Evolutionary conservation across 2,888 invertebrate genomes (phyloP).

Genomic region (Scelioninae gen. 1): DNA sequence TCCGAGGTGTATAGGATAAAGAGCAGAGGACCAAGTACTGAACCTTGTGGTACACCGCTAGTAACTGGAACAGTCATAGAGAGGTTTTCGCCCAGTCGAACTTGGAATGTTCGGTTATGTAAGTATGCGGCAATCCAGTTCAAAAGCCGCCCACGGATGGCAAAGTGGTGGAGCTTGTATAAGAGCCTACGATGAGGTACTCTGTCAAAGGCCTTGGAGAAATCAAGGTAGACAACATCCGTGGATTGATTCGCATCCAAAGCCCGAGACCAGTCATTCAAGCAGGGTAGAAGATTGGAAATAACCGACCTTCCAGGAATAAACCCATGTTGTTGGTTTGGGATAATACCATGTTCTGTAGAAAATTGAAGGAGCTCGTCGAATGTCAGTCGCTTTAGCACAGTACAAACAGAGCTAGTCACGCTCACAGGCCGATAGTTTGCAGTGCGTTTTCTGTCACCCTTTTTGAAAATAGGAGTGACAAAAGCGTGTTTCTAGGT

Average conservation of each 20-base stretch:
- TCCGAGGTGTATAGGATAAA: not conserved
- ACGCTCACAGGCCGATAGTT: not conserved
- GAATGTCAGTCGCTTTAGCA: not conserved
- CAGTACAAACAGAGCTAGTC: constrained; percentile 1
- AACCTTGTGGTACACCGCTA: not conserved
- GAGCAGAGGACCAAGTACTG: not conserved
- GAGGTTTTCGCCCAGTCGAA: constrained; percentile 1
- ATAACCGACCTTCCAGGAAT: not conserved
- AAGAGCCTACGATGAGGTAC: constrained; percentile 2
- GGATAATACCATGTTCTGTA: not conserved
- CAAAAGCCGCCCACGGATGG: constrained; percentile 1
- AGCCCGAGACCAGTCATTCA: constrained; percentile 1
- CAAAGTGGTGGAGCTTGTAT: not conserved
- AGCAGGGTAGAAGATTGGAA: constrained; percentile 4
- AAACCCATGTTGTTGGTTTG: not conserved
- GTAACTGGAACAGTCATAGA: not conserved
- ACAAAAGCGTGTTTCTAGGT: not conserved
- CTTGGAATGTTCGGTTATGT: constrained; percentile 1
- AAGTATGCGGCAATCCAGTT: constrained; percentile 5
- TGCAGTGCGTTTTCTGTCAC: not conserved
- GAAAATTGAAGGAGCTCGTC: not conserved
- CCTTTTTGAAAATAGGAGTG: constrained; percentile 8
- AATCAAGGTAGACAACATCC: constrained; percentile 4
- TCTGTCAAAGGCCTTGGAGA: constrained; percentile 1
- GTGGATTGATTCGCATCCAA: constrained; percentile 8